Evolutionary conservation across 2,888 invertebrate genomes (phyloP).

Genomic region (Rotaria socialis): DNA sequence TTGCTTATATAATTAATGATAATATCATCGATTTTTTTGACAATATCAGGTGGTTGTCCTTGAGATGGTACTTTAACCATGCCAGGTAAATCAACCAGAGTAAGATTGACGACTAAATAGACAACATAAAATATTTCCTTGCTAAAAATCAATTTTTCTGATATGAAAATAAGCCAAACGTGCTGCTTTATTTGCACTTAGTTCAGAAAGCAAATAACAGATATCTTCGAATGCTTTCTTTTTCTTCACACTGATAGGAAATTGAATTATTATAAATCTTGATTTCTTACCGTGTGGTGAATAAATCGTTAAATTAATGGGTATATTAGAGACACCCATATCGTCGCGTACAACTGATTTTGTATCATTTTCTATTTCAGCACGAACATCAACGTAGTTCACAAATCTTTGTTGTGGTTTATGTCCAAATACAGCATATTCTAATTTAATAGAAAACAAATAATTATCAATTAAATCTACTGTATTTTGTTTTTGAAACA

Average conservation of each 20-base stretch:
- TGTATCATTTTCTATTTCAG: conserved; percentile 95
- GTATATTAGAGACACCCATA: conserved; percentile 95
- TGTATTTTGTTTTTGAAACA: not conserved
- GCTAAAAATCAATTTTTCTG: too few species aligned
- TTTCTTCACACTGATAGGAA: too few species aligned
- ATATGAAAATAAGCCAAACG: too few species aligned
- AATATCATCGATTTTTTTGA: conserved; percentile 85
- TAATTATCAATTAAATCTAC: too few species aligned
- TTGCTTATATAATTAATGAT: conserved; percentile 87
- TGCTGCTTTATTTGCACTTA: too few species aligned
- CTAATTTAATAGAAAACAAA: conserved; percentile 61
- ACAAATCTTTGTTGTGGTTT: conserved; percentile 93
- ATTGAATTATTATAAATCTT: not conserved
- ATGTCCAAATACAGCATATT: conserved; percentile 96
- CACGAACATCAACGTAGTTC: conserved; percentile 85
- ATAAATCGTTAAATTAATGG: conserved; percentile 94
- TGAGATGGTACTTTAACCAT: conserved; percentile 94
- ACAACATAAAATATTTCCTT: too few species aligned
- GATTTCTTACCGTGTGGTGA: conserved; percentile 73
- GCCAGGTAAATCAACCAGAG: conserved; percentile 81
- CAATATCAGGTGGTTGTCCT: conserved; percentile 91
- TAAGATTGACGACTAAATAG: conserved; percentile 61
- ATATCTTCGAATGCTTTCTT: too few species aligned
- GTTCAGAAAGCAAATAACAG: too few species aligned
- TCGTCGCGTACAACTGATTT: conserved; percentile 93